A percentile compares a stretch with the other conserved stretches of the same genome.
phyloP scores from a whole-genome alignment of 1,140 invertebrate species.

The Samia ricini region DNA sequence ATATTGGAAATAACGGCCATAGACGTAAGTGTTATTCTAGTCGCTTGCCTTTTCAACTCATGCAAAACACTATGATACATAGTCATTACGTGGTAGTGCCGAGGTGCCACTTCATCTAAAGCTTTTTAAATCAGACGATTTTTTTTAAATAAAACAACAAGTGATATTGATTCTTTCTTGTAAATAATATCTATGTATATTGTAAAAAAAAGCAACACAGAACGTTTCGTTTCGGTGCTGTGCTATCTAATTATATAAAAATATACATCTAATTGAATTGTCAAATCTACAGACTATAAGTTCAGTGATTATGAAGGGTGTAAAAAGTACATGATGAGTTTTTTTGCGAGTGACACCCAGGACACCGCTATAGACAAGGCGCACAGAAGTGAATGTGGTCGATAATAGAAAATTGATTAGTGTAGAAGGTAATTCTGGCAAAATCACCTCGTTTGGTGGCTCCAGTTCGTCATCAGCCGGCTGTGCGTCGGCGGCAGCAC shows the following conservation, averaged over 20 bases:
- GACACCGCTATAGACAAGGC: conserved; percentile 54
- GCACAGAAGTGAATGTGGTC: conserved; percentile 57
- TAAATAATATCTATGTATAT: conserved; percentile 7
- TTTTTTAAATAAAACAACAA: background rate
- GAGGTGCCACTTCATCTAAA: conserved; percentile 56
- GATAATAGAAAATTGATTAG: conserved; percentile 37
- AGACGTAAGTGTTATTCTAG: conserved; percentile 44
- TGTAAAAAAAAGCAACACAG: conserved; percentile 18
- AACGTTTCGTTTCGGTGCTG: background rate
- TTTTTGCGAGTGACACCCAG: conserved; percentile 56
- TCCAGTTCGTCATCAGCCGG: conserved; percentile 63
- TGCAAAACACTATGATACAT: conserved; percentile 55
- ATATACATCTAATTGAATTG: background rate
- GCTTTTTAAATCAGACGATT: conserved; percentile 11
- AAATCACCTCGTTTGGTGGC: conserved; percentile 71
- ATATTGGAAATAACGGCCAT: conserved; percentile 72
- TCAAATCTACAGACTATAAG: background rate
- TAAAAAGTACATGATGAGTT: conserved; percentile 4
- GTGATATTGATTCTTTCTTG: background rate
- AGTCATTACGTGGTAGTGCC: conserved; percentile 45
- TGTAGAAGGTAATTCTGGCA: conserved; percentile 74
- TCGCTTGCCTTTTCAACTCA: conserved; percentile 61
- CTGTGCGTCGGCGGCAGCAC: conserved; percentile 56
- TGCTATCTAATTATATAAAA: conserved; percentile 10
- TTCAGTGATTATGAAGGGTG: conserved; percentile 11